Evolutionary conservation across 2,888 invertebrate genomes (phyloP), one percentile per base, ranked within the genome.

Genomic region (Linnaemya tessellans): DNA sequence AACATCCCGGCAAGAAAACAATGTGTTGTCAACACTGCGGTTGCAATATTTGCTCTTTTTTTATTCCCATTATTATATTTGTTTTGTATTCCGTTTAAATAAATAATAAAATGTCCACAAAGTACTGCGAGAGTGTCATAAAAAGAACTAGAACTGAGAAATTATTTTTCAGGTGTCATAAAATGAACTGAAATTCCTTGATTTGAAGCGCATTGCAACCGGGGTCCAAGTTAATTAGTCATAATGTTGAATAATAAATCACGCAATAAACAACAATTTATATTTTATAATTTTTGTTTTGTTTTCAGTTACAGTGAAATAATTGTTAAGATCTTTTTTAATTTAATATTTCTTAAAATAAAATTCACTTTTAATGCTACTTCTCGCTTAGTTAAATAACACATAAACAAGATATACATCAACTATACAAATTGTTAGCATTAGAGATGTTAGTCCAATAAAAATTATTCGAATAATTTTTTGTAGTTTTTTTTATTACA

Each of bases 11-110:
- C 15, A 64, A 64, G 18, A 70, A 74, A 22, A 62, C 30, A 79
- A 49, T 38, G n/a, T 65, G 60, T 79, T 78, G 73, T 84, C 70
- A 74, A 65, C 67, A 77, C 38, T 74, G 74, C 75, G 46, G 79
- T 80, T 85, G 81, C 82, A 85, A 62, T 85, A 79, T 81, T 81
- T 84, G 70, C 68, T 58, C 68, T 58, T 77, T 71, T 3, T 46
- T 70, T 58, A 58, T 71, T 68, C 4, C 67, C 35, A 5, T 67
- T 67, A 10, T 54, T 64, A n/a, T 64, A 70, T n/a, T 64, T 15
- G 38, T 30, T 71, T 64, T 15, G 38, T 30, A 64, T 67, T 15
- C 56, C n/a, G 8, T 35, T 60, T 51, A 67, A 80, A 43, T 30
- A 77, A 82, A 82, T 38, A 79, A 73, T 58, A 65, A 79, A 71